Evolutionary conservation across 2,113 vertebrate genomes (phyloP).

Genomic region (Brienomyrus brachyistius): DNA sequence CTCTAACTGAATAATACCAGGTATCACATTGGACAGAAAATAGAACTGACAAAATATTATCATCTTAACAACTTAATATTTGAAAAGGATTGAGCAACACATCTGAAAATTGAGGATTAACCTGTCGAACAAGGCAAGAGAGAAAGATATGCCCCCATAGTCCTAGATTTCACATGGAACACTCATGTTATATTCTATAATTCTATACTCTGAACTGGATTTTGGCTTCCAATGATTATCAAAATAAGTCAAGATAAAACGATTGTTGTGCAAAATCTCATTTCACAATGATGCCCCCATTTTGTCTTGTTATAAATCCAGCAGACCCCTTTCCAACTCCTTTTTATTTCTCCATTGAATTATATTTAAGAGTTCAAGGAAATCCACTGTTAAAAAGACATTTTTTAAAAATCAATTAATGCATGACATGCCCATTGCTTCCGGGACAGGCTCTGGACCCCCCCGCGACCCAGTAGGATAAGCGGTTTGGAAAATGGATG

Average conservation of each 20-base stretch:
- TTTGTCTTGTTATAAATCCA: background rate
- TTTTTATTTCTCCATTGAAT: background rate
- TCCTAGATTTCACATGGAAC: background rate
- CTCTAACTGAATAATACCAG: background rate
- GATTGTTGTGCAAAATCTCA: background rate
- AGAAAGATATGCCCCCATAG: background rate
- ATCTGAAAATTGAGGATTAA: constrained; percentile 43
- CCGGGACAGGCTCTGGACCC: too few relatives aligned
- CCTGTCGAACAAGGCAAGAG: constrained; percentile 31
- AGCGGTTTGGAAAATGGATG: too few relatives aligned
- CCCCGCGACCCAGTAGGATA: too few relatives aligned
- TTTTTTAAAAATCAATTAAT: background rate
- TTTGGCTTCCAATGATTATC: background rate
- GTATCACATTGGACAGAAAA: background rate
- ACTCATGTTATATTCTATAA: background rate
- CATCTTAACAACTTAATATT: constrained; percentile 39
- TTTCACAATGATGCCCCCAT: background rate
- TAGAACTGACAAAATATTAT: constrained; percentile 41
- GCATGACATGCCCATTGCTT: background rate
- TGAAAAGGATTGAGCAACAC: constrained; percentile 32
- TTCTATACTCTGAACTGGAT: background rate
- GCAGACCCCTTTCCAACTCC: background rate
- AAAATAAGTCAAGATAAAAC: background rate
- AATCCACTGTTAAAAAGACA: background rate
- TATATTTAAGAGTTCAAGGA: background rate